Evolutionary conservation across 1,140 invertebrate species (phyloP).

Genomic region (Drosophila mojavensis): DNA sequence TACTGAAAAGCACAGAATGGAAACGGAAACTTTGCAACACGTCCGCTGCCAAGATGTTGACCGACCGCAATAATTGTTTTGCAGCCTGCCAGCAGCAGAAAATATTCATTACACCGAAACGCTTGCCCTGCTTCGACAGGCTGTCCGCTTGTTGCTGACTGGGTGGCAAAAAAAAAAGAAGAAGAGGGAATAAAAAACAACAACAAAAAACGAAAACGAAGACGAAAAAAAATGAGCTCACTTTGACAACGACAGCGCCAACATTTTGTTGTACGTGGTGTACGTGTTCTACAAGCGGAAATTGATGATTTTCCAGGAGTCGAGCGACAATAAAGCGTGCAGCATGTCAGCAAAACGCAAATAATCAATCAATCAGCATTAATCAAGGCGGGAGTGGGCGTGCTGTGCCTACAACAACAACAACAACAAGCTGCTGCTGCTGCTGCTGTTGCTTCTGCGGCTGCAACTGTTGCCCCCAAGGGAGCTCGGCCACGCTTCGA

Average conservation of each 20-base stretch:
- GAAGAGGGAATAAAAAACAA: not conserved
- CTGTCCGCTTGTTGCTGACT: not conserved
- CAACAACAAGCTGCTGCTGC: conserved; percentile 24
- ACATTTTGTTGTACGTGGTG: conserved; percentile 63
- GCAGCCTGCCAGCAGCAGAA: conserved; percentile 41
- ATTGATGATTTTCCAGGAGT: conserved; percentile 79
- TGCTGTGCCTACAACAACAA: not conserved
- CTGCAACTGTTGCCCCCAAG: conserved; percentile 41
- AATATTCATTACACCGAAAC: conserved; percentile 68
- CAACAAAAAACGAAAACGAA: not conserved
- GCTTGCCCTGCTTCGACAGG: not conserved
- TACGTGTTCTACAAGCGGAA: conserved; percentile 80
- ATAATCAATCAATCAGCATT: conserved; percentile 83
- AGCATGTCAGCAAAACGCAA: conserved; percentile 81
- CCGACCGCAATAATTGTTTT: conserved; percentile 67
- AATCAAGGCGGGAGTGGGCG: conserved; percentile 61
- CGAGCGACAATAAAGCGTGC: conserved; percentile 77
- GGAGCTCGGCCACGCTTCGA: not conserved
- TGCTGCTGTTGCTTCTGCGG: no score
- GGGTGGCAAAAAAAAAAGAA: not conserved
- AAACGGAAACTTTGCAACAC: conserved; percentile 30
- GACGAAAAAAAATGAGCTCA: conserved; percentile 42
- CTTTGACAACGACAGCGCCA: conserved; percentile 45
- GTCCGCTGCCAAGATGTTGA: conserved; percentile 66
- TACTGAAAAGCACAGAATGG: conserved; percentile 37